Evolutionary conservation across 2,888 invertebrate species (phyloP).

Genomic region (Ditula angustiorana): DNA sequence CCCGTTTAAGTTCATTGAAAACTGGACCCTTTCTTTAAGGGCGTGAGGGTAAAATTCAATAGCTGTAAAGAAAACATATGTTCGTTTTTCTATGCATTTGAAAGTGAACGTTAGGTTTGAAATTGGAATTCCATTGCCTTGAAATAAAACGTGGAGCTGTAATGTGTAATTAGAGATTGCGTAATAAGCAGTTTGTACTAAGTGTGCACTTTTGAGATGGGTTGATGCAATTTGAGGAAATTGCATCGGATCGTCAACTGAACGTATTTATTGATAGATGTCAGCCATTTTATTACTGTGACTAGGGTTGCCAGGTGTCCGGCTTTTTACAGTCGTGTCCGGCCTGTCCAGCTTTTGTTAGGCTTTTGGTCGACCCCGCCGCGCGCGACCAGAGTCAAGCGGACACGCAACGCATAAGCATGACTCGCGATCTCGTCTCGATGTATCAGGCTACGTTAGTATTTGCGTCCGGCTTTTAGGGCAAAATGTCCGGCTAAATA

Average conservation of each 20-base stretch:
- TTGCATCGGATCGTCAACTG: background rate
- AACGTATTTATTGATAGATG: background rate
- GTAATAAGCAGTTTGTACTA: constrained; percentile 4
- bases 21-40: background rate
- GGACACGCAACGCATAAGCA: no score
- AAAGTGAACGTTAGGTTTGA: background rate
- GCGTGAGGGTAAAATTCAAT: background rate
- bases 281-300: background rate
- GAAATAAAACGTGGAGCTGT: background rate
- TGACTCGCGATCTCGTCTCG: no score
- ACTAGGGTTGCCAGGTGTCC: background rate
- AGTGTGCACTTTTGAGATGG: constrained; percentile 6
- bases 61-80: background rate
- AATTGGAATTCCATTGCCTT: background rate
- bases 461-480: no score
- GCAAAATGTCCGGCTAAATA: no score
- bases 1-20: background rate
- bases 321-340: background rate
- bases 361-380: no score
- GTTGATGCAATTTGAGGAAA: constrained; percentile 1
- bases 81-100: background rate
- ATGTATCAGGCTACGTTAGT: no score
- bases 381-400: no score
- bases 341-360: no score
- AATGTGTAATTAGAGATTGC: background rate